Evolutionary conservation across 2,113 vertebrate species (phyloP).

Genomic region (Leuciscus idus): DNA sequence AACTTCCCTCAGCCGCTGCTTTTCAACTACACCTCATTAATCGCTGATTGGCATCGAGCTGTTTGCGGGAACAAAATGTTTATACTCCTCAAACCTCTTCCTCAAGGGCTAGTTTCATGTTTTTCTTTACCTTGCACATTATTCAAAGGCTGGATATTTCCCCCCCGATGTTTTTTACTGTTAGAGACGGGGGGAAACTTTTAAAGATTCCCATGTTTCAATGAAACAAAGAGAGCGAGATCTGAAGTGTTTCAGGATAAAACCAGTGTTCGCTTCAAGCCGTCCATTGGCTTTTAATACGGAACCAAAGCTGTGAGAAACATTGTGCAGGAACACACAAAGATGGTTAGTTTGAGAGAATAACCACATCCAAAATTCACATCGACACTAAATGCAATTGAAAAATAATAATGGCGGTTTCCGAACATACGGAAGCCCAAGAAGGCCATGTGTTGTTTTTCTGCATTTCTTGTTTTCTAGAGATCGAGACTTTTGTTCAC

Average conservation of each 20-base stretch:
- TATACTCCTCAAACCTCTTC: slow-evolving; percentile 75
- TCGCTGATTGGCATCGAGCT: slow-evolving; percentile 83
- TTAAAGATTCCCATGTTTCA: slow-evolving; percentile 19
- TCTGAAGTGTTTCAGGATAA: neutral
- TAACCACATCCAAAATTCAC: neutral
- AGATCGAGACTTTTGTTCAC: neutral
- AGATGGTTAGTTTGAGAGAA: neutral
- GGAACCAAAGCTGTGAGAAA: neutral
- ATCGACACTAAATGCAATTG: neutral
- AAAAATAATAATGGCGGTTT: neutral
- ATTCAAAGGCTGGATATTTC: slow-evolving; percentile 38
- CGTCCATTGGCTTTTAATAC: neutral
- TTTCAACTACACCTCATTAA: slow-evolving; percentile 82
- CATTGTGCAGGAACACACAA: neutral
- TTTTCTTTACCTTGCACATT: slow-evolving; percentile 58
- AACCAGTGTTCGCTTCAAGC: neutral
- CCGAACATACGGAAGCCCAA: neutral
- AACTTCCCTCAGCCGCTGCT: slow-evolving; percentile 81
- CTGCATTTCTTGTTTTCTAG: neutral
- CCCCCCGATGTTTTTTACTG: slow-evolving; percentile 24
- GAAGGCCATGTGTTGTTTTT: neutral
- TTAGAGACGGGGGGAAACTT: slow-evolving; percentile 28
- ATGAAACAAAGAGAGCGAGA: slow-evolving; percentile 27
- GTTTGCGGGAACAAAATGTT: slow-evolving; percentile 80
- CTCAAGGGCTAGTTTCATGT: slow-evolving; percentile 62